Base-by-base conservation (phyloP, 1,140 invertebrate genomes). In the Hirudo medicinalis region DNA sequence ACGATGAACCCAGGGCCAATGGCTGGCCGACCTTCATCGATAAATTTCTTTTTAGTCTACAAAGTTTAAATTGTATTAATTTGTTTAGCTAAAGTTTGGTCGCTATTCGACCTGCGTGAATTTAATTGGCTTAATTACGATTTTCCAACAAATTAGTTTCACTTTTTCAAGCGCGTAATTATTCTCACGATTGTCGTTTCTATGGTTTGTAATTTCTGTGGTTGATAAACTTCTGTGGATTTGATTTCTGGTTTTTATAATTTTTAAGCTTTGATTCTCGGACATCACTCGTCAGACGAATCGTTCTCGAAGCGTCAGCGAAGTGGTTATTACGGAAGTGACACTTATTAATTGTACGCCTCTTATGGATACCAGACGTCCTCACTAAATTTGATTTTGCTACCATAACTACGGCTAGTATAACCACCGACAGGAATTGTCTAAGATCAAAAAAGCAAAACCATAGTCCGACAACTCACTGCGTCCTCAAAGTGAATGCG, bases 401-500 rank as follows among this genome's bases (percentile, higher is more conserved):
- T 25, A 9, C 20, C 5, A 57, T n/a, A 57, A 57, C 20, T n/a
- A n/a, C n/a, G n/a, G n/a, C 9, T n/a, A 57, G 9, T 5, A 57
- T n/a, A 57, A 57, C 54, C 25, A 57, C 25, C 25, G 5, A n/a
- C 25, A 36, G 32, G 32, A 36, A 36, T 57, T 9, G 25, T 57
- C 54, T 5, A 57, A 57, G 25, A 57, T 9, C 2, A 3, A 57
- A 57, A n/a, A 57, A 57, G 9, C 2, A 57, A 57, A 57, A 57
- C 2, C 32, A 36, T 36, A 2, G 43, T 15, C 11, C 5, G 1
- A 15, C 4, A 15, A 90, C 93, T 92, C 86, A 99, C 94, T 99
- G 97, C 79, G 96, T 99, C 78, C 97, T 86, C 67, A 99, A 85
- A 67, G 97, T 99, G 82, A 99, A 99, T 20, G 96, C 96, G 17